Evolutionary conservation across 2,113 vertebrate genomes (phyloP), one percentile per base, ranked within the genome.

Genomic region (Clarias magur): DNA sequence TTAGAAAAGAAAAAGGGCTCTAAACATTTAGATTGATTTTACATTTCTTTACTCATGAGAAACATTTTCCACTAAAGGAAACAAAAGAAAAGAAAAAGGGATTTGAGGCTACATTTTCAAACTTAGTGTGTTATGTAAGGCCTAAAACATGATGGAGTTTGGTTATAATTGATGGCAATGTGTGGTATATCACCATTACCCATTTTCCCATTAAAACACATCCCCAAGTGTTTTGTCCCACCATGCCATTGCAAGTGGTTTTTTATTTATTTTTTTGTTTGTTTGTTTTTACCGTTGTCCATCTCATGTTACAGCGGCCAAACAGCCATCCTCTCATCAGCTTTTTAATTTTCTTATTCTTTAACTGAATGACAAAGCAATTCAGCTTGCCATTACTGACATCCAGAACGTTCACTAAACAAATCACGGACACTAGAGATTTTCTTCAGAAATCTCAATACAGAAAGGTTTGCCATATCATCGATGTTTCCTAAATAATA

Each of bases 1-100:
- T 79, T 63, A 83, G 84, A 62, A 75, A 84, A 42, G 59, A 91
- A 89, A 27, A 30, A 8, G 16, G 23, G 13, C 21, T 48, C 12
- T 10, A 53, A 10, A 3, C 5, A 3, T 48, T 75, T 53, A 80
- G 19, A 80, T 60, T 23, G 27, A 59, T 59, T 79, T 79, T 56
- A 56, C 76, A 54, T 1, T 17, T 30, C 34, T 59, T 59, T 7
- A n/a, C 3, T 34, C 34, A 3, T 59, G 17, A 59, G 48, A 59
- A 34, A 11, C 56, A 59, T 56, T 79, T 1, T 27, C 7, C 42
- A 54, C 23, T 48, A 0, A 48, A 13, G 73, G 1, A 76, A 76
- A 15, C 1, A 78, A 10, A 56, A 23, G 42, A 75, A 76, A n/a
- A n/a, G n/a, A 76, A 53, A 76, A 53, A 0, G 2, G 19, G 8